These are phyloP conservation scores for Ischnura elegans DNA, from an alignment of 2,888 invertebrate genomes.

Conservation along the genomic window DNA sequence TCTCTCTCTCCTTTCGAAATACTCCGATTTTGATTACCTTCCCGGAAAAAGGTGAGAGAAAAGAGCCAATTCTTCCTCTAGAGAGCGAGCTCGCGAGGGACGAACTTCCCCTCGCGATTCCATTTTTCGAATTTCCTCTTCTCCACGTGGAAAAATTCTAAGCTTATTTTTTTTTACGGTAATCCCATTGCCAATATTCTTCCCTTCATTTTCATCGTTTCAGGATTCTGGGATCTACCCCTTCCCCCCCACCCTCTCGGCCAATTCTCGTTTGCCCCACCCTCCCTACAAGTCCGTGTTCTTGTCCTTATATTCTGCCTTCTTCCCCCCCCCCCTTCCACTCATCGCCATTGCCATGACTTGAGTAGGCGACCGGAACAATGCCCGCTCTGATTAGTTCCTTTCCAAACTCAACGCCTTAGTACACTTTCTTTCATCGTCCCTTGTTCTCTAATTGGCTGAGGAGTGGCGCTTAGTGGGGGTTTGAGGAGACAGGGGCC, in stretches of 20 bases:
- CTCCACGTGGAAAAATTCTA: conserved; percentile 24
- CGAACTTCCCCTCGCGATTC: background rate
- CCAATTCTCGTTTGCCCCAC: background rate
- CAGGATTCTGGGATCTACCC: background rate
- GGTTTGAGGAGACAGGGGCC: background rate
- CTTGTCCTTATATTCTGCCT: background rate
- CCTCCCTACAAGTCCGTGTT: background rate
- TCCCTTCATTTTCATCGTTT: conserved; percentile 37
- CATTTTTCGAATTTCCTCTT: conserved; percentile 35
- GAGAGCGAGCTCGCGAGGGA: background rate
- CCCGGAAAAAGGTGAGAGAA: background rate
- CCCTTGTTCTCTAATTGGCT: conserved; percentile 38
- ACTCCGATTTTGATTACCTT: conserved; percentile 31
- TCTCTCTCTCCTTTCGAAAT: background rate
- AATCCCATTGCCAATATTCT: conserved; percentile 45
- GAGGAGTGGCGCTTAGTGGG: background rate
- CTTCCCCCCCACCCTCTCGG: background rate
- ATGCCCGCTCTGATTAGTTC: conserved; percentile 1
- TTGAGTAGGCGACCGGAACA: conserved; percentile 9
- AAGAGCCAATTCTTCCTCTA: background rate
- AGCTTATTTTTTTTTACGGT: background rate
- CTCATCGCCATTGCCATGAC: no score
- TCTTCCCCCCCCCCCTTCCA: background rate
- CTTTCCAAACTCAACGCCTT: conserved; percentile 35
- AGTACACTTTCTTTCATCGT: conserved; percentile 33